Evolutionary conservation across 2,888 invertebrate genomes (phyloP), one percentile per base, ranked within the genome.

Genomic region (Amblyjoppa proteus): DNA sequence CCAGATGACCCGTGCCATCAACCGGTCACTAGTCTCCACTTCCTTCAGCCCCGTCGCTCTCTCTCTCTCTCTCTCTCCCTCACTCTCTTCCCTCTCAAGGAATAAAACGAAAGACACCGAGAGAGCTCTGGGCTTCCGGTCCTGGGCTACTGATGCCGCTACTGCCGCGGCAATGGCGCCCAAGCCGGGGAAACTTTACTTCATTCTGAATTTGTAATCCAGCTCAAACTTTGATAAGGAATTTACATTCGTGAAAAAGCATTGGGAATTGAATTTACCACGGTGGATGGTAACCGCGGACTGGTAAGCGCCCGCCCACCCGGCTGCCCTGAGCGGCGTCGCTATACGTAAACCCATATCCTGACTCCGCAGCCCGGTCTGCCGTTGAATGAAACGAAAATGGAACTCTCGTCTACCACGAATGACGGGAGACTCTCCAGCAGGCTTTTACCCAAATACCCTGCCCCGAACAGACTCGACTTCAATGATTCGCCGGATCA

Each of bases 161-260:
- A 13, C 38, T 49, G 41, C 73, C 53, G 66, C 64, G 74, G 73
- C 25, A 7, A 31, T 49, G 58, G 58, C 66, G 49, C 38, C 80
- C 25, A 31, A 80, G 85, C 76, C 78, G 80, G 56, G 83, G 88
- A 91, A 92, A 91, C 88, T 91, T 90, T 87, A 87, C 87, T 89
- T 88, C 90, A 86, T 89, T 88, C 88, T 89, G 90, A 92, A 92
- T 92, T 92, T 90, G 90, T 91, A 91, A 91, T 91, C 89, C 90
- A 87, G 87, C 89, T 89, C 88, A 88, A 88, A 92, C 89, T 91
- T 91, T 90, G 89, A 91, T 92, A 90, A 91, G 89, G 90, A 91
- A 92, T 92, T 91, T 90, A 91, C 92, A 92, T 92, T 91, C 87
- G 90, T 89, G 91, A 91, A 91, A 92, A 92, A 89, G 88, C 89